A percentile compares a stretch with the other conserved stretches of the same genome.
phyloP scores from a whole-genome alignment of 2,888 invertebrate genomes.

The Tetragonula carbonaria region DNA sequence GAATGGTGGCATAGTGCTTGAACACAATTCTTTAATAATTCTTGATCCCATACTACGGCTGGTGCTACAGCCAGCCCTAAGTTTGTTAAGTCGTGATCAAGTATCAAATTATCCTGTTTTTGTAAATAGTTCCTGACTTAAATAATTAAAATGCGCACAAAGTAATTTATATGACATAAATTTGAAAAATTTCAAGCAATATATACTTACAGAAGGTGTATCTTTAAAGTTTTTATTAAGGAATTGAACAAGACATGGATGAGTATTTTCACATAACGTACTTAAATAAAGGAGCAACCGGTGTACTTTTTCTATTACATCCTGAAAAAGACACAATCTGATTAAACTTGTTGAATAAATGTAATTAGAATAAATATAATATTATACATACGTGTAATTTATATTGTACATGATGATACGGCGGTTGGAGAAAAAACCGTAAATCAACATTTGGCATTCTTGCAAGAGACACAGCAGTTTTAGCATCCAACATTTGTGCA shows the following conservation, averaged over 20 bases:
- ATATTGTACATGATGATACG: slow-evolving; percentile 83
- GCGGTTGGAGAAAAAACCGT: slow-evolving; percentile 91
- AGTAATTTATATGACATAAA: not conserved
- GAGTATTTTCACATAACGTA: slow-evolving; percentile 73
- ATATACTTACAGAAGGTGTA: slow-evolving; percentile 75
- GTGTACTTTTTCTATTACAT: slow-evolving; percentile 77
- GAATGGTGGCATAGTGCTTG: slow-evolving; percentile 82
- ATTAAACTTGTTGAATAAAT: not conserved
- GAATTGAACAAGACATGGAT: slow-evolving; percentile 80
- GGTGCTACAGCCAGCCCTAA: slow-evolving; percentile 75
- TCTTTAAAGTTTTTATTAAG: slow-evolving; percentile 78
- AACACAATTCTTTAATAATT: slow-evolving; percentile 79
- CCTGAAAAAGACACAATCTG: slow-evolving; percentile 65
- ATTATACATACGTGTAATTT: slow-evolving; percentile 82
- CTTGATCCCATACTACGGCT: slow-evolving; percentile 76
- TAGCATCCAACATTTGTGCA: slow-evolving; percentile 91
- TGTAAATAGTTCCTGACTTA: slow-evolving; percentile 31
- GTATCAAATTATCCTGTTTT: slow-evolving; percentile 77
- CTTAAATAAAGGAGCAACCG: slow-evolving; percentile 76
- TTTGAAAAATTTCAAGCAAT: not conserved
- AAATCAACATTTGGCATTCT: slow-evolving; percentile 89
- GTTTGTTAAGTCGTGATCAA: slow-evolving; percentile 81
- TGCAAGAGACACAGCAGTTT: slow-evolving; percentile 92
- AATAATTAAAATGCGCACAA: slow-evolving; percentile 38
- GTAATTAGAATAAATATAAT: slow-evolving; percentile 5